Evolutionary conservation across 2,797 vertebrate species (phyloP), one percentile per base, ranked within the genome.

Genomic region (Phrynocephalus forsythii): DNA sequence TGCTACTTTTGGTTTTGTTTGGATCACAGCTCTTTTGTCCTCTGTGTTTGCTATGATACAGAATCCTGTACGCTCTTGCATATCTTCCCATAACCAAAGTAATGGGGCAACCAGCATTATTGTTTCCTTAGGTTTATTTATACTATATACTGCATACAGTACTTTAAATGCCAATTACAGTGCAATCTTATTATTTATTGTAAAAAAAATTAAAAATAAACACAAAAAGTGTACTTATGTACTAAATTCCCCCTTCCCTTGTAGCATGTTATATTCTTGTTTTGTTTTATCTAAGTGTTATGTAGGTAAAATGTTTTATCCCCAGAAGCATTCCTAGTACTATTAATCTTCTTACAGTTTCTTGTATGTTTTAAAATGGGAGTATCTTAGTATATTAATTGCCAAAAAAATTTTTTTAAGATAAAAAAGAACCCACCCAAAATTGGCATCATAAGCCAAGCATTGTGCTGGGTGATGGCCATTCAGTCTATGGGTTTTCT

Each of bases 101-200:
- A 97, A 97, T 98, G 97, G 98, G 98, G 97, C 97, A 98, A 97
- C 97, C 97, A 98, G 97, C 97, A 98, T 97, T 98, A 98, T 97
- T 97, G 98, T 98, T 97, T 95, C 96, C 98, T 96, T 98, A 97
- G 97, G 97, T 98, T 98, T 99, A 99, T 99, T 99, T 99, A 99
- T 99, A 98, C 98, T 98, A 98, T 98, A 99, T 99, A 98, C 98
- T 98, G 98, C 98, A 98, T 99, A 98, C 98, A 98, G 98, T 99
- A 98, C 99, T 99, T 99, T 99, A 99, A 98, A 99, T 98, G 98
- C 98, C 98, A 99, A 99, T 99, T 99, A 99, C 98, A 99, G 99
- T 99, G 99, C 99, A 99, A 99, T 99, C 98, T 98, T 98, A 88
- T 99, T 99, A 99, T 99, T 99, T 99, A 99, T 99, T 99, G 98